These are phyloP conservation scores for Drosophila falleni DNA, from an alignment of 2,888 invertebrate genomes.

Conservation along the genomic window DNA sequence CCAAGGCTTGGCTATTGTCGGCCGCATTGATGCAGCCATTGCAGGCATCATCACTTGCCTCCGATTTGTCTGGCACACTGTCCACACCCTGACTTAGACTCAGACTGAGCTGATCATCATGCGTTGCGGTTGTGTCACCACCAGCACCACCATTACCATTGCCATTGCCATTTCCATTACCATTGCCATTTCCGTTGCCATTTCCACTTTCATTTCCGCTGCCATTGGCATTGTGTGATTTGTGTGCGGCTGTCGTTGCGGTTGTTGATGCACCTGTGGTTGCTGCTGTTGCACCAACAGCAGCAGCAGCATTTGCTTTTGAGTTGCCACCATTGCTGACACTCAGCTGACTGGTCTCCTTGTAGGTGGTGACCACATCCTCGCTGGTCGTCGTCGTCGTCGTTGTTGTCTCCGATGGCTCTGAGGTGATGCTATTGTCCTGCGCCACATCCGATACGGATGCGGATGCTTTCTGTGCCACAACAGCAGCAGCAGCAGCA, in stretches of 20 bases:
- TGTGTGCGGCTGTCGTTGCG: constrained; percentile 17
- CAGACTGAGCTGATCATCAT: constrained; percentile 48
- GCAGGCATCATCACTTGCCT: constrained; percentile 71
- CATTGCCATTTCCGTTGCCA: not conserved
- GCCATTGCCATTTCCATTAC: not conserved
- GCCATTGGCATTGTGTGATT: constrained; percentile 44
- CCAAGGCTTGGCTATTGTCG: constrained; percentile 83
- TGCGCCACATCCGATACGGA: constrained; percentile 80
- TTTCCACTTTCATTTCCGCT: not conserved
- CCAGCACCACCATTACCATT: not conserved
- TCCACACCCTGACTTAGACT: constrained; percentile 59
- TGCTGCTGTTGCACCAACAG: constrained; percentile 2
- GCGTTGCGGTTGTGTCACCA: constrained; percentile 35
- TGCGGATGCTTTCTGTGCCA: constrained; percentile 39
- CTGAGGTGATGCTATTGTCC: constrained; percentile 85
- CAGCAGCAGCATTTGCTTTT: constrained; percentile 1
- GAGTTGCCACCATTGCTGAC: constrained; percentile 46
- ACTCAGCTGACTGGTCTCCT: constrained; percentile 80
- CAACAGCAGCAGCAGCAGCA: constrained; percentile 62
- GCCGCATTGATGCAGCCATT: constrained; percentile 58
- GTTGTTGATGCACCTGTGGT: constrained; percentile 5
- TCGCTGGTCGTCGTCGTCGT: constrained; percentile 85
- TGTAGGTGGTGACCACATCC: constrained; percentile 85
- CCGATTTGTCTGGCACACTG: constrained; percentile 76
- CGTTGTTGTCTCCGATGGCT: constrained; percentile 84